Percentiles rank a stretch among this genome's conserved stretches.
These are phyloP conservation scores for Acromyrmex heyeri DNA, from an alignment of 1,140 invertebrate species.

Conservation along the genomic window DNA sequence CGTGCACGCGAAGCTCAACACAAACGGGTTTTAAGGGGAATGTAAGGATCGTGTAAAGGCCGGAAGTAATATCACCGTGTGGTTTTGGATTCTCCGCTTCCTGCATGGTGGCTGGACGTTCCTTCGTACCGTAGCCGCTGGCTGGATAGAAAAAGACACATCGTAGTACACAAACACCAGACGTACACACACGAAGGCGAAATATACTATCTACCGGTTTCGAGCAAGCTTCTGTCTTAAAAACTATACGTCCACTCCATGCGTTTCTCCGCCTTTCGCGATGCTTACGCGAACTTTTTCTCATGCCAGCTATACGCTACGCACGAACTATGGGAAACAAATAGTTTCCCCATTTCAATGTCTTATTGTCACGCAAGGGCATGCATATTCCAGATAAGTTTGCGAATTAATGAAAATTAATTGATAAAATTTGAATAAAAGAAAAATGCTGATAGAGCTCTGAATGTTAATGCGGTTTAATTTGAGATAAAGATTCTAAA, in stretches of 20 bases:
- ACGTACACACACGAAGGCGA: not conserved
- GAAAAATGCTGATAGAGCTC: not conserved
- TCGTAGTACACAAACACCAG: not conserved
- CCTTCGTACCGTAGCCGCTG: not conserved
- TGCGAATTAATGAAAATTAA: not conserved
- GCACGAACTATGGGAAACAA: constrained; percentile 31
- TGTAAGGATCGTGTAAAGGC: constrained; percentile 46
- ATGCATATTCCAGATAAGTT: not conserved
- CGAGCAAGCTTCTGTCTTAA: constrained; percentile 25
- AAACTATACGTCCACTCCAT: constrained; percentile 13
- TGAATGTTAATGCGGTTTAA: not conserved
- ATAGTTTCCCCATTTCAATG: constrained; percentile 10
- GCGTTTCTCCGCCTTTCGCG: constrained; percentile 41
- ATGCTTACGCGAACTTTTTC: constrained; percentile 20
- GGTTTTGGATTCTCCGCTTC: constrained; percentile 59
- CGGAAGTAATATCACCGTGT: constrained; percentile 43
- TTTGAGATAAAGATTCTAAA: not conserved
- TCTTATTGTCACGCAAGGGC: constrained; percentile 25
- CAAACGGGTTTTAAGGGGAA: constrained; percentile 27
- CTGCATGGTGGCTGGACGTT: constrained; percentile 22
- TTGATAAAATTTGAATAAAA: constrained; percentile 5
- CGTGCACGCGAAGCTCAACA: constrained; percentile 11
- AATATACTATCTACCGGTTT: constrained; percentile 14
- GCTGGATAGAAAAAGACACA: constrained; percentile 17
- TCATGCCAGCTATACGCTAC: constrained; percentile 9